phyloP scores from a whole-genome alignment of 2,888 invertebrate genomes.

The Oxycera nigricornis region DNA sequence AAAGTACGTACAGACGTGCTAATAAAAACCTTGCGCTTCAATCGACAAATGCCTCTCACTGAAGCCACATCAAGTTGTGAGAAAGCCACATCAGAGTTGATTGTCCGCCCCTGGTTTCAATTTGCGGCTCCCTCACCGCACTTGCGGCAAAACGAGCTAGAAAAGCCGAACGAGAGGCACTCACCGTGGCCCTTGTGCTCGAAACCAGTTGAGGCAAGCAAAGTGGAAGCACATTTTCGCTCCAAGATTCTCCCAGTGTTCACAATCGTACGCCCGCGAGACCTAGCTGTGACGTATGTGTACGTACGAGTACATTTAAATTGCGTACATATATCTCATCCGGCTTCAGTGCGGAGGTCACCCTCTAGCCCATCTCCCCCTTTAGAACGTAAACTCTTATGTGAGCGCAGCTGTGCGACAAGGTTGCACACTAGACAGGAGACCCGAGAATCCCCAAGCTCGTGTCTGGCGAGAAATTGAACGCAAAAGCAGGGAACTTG shows the following conservation, averaged over 20 bases:
- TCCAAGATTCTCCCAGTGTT: not conserved
- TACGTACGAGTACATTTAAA: no score
- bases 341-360: no score
- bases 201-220: not conserved
- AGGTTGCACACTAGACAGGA: no score
- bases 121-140: not conserved
- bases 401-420: no score
- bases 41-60: slow-evolving; percentile 21
- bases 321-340: no score
- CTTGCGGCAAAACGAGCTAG: not conserved
- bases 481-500: no score
- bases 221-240: not conserved
- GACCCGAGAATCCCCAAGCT: no score
- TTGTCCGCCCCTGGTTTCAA: slow-evolving; percentile 13
- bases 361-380: no score
- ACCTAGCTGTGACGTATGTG: no score
- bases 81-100: slow-evolving; percentile 1
- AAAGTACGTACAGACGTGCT: not conserved
- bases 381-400: no score
- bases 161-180: not conserved
- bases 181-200: slow-evolving; percentile 27
- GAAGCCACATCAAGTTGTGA: not conserved
- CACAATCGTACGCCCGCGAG: no score
- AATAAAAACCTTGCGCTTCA: slow-evolving; percentile 7
- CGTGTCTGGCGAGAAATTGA: no score